Conservation (phyloP, 2,888 invertebrate species). For the Nyleta sp. region DNA sequence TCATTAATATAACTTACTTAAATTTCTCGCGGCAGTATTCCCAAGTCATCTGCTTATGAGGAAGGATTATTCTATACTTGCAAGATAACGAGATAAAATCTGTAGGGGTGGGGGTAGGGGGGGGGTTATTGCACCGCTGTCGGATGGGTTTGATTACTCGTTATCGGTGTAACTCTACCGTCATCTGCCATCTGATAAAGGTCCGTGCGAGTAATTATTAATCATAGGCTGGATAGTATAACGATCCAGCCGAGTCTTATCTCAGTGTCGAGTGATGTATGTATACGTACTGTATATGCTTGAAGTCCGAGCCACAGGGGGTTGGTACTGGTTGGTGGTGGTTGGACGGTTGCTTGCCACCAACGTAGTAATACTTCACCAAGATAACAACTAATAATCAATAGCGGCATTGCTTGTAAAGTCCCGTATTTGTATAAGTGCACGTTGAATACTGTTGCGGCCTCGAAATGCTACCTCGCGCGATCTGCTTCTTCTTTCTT, state of each 20-base stretch:
- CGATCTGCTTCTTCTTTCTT: slow-evolving; percentile 40
- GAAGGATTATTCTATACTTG: slow-evolving; percentile 54
- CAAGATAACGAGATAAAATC: slow-evolving; percentile 64
- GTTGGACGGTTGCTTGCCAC: slow-evolving; percentile 65
- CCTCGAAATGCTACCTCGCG: slow-evolving; percentile 68
- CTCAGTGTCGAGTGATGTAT: slow-evolving; percentile 79
- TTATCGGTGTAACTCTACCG: slow-evolving; percentile 79
- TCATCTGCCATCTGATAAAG: slow-evolving; percentile 80
- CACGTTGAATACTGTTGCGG: slow-evolving; percentile 49
- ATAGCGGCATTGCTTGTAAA: slow-evolving; percentile 75
- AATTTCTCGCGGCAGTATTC: slow-evolving; percentile 34
- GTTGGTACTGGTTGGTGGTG: slow-evolving; percentile 63
- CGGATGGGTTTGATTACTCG: slow-evolving; percentile 78
- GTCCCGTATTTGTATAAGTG: slow-evolving; percentile 68
- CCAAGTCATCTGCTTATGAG: slow-evolving; percentile 55
- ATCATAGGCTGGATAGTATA: slow-evolving; percentile 79
- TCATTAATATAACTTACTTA: slow-evolving; percentile 41
- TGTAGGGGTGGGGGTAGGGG: slow-evolving; percentile 12
- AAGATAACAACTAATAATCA: slow-evolving; percentile 80
- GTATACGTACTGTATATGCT: slow-evolving; percentile 69
- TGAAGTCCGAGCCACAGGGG: slow-evolving; percentile 66
- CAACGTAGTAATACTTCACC: slow-evolving; percentile 76
- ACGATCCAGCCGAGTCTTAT: slow-evolving; percentile 81
- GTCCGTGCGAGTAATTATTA: slow-evolving; percentile 80
- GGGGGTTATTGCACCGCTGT: slow-evolving; percentile 58